These are phyloP conservation scores for Toxonevra muliebris DNA, from an alignment of 2,888 invertebrate species.

Conservation along the genomic window DNA sequence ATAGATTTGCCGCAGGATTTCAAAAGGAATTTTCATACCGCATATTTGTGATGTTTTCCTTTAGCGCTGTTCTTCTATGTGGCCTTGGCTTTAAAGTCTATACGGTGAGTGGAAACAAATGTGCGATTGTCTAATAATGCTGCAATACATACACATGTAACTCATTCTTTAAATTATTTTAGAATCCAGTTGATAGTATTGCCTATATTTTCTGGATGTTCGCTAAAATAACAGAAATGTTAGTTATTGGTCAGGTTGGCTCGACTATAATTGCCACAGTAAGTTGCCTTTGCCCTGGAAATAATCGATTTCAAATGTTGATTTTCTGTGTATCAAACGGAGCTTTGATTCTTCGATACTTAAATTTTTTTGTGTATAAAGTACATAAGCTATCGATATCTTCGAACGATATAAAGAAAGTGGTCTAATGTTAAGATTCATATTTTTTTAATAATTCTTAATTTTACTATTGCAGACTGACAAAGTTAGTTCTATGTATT, in stretches of 20 bases:
- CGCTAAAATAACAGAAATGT: constrained; percentile 48
- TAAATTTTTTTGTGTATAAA: no score
- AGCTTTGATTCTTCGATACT: no score
- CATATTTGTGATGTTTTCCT: constrained; percentile 52
- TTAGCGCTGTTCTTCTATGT: constrained; percentile 51
- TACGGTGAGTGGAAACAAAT: constrained; percentile 41
- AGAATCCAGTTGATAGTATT: constrained; percentile 50
- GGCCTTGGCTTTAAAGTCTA: constrained; percentile 52
- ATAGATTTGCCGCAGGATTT: constrained; percentile 47
- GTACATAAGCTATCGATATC: no score
- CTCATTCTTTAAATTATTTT: not conserved
- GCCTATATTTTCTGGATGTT: constrained; percentile 49
- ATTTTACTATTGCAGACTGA: no score
- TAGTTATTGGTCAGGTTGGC: constrained; percentile 50
- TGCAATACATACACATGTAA: no score
- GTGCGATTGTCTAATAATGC: no score
- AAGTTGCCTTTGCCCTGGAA: constrained; percentile 15
- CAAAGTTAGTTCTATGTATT: constrained; percentile 51
- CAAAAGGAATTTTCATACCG: constrained; percentile 49
- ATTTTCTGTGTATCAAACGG: no score
- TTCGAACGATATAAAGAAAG: no score
- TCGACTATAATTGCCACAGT: constrained; percentile 49
- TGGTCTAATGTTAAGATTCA: no score
- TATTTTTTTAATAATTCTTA: no score
- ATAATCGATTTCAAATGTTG: no score